Percentiles rank a stretch among this genome's conserved stretches.
phyloP scores from a whole-genome alignment of 2,888 invertebrate species.

The Sinhomidia bicolor region DNA sequence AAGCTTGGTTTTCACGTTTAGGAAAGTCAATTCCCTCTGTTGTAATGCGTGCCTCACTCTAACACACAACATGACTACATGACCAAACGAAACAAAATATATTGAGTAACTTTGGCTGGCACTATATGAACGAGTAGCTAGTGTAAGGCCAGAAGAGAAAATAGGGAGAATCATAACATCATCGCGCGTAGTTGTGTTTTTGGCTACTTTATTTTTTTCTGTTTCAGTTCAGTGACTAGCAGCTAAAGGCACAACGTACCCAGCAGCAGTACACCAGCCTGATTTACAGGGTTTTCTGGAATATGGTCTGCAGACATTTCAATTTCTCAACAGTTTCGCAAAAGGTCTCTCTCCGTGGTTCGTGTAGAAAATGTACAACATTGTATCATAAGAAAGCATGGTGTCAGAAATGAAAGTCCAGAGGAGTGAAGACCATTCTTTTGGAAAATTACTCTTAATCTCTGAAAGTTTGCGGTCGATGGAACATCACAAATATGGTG shows the following conservation, averaged over 20 bases:
- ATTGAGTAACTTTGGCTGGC: too few relatives aligned
- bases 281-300: slow-evolving; percentile 44
- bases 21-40: slow-evolving; percentile 33
- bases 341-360: background rate
- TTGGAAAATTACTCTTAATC: slow-evolving; percentile 80
- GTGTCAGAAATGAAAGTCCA: slow-evolving; percentile 72
- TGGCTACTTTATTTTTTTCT: slow-evolving; percentile 71
- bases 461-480: slow-evolving; percentile 77
- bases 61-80: background rate
- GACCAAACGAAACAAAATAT: too few relatives aligned
- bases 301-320: slow-evolving; percentile 43
- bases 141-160: background rate
- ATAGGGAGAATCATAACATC: slow-evolving; percentile 48
- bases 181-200: slow-evolving; percentile 61
- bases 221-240: slow-evolving; percentile 68
- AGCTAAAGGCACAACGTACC: slow-evolving; percentile 33
- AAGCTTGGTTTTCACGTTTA: slow-evolving; percentile 73
- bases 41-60: background rate
- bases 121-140: background rate
- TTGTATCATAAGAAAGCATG: slow-evolving; percentile 26
- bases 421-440: slow-evolving; percentile 80
- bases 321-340: slow-evolving; percentile 46
- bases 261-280: slow-evolving; percentile 6
- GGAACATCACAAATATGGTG: slow-evolving; percentile 65
- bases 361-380: slow-evolving; percentile 39